Conservation (phyloP, 2,113 vertebrate species). For the Lasiurus cinereus region DNA sequence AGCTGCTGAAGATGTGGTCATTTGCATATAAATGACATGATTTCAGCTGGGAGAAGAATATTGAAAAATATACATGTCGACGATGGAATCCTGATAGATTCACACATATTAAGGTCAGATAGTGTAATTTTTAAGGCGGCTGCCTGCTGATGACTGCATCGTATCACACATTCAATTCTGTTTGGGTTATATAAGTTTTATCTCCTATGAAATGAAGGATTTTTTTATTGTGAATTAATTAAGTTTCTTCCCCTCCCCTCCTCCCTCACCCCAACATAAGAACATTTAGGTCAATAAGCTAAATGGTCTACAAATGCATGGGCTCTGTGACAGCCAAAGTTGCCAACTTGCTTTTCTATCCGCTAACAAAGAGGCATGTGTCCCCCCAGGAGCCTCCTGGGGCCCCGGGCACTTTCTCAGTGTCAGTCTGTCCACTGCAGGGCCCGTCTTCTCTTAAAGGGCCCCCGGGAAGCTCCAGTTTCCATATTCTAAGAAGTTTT, state of each 20-base stretch:
- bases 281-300: slow-evolving; percentile 82
- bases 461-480: not conserved
- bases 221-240: slow-evolving; percentile 86
- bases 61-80: slow-evolving; percentile 88
- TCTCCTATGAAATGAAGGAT: slow-evolving; percentile 78
- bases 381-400: not conserved
- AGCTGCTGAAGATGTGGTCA: slow-evolving; percentile 87
- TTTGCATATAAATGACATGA: slow-evolving; percentile 93
- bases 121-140: slow-evolving; percentile 83
- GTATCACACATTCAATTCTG: slow-evolving; percentile 79
- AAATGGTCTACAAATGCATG: slow-evolving; percentile 77
- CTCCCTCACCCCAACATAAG: not conserved
- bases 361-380: not conserved
- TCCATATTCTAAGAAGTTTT: not conserved
- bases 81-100: slow-evolving; percentile 86
- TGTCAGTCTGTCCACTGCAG: not conserved
- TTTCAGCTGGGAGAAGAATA: slow-evolving; percentile 89
- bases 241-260: not conserved
- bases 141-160: slow-evolving; percentile 81
- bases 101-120: slow-evolving; percentile 87
- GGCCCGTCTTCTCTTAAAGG: not conserved
- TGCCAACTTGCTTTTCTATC: slow-evolving; percentile 33
- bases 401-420: not conserved
- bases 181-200: slow-evolving; percentile 77
- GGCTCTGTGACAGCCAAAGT: slow-evolving; percentile 63